Evolutionary conservation across 2,113 vertebrate species (phyloP), one percentile per base, ranked within the genome.

Genomic region (Ammospiza caudacuta): DNA sequence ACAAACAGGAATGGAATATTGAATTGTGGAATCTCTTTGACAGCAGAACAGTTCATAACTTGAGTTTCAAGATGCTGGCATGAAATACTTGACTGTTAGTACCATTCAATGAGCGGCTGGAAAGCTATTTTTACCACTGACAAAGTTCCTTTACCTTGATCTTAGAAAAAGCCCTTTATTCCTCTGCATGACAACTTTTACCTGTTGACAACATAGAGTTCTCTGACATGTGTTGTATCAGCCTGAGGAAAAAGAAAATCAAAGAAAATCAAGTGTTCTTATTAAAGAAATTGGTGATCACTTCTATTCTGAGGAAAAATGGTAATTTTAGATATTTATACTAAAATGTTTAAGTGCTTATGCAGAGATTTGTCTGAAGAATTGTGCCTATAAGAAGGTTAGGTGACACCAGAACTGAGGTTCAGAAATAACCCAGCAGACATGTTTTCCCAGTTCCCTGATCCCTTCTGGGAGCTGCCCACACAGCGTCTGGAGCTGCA

Each of bases 361-460:
- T 55, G 47, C 59, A 63, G 86, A 70, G 28, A 68, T 52, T 62
- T 78, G 9, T 37, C 31, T 58, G 4, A 81, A 67, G 5, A 52
- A 19, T 17, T 59, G 10, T 70, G 46, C 29, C n/a, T 66, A 0
- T 61, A 17, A 51, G 64, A 35, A 41, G 41, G 41, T 41, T 41
- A 29, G 20, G 11, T 58, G 39, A n/a, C 33, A 43, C 11, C 55
- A 31, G n/a, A 86, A 27, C 33, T 52, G 51, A 70, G 18, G 10
- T 31, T 59, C 59, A 35, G 19, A 59, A 29, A 59, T 39, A 59
- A 31, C 23, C 28, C 27, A 47, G 63, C 92, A 57, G 47, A 17
- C 28, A 12, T 0, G 13, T 12, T 33, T 33, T 43, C 28, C 10
- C 33, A 51, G 1, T 44, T 37, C 9, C 29, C 46, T 2, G 1